Base-by-base conservation (phyloP, 92 coral and sea anemone species). In the Porites lobata region DNA sequence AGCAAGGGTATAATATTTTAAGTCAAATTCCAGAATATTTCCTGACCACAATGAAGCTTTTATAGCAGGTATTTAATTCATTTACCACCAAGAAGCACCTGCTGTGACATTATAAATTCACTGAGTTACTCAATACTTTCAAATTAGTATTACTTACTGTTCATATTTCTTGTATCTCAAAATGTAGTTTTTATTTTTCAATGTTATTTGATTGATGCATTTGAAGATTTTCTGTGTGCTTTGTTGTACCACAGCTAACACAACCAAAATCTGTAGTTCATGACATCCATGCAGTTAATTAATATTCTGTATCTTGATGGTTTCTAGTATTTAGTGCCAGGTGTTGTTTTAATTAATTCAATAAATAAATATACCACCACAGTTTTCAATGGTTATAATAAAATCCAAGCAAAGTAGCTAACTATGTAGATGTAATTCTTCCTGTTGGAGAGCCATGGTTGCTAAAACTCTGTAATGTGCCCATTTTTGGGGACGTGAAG, bases 21-120 rank as follows among this genome's bases (percentile, higher is more conserved):
- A 9, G 12, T 54, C 14, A 54, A 54, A 9, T 54, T 54, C 59
- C 14, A 54, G 14, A 67, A 8, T 21, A 21, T 24, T 21, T 67
- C 51, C 43, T 64, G 43, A 78, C 66, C 80, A 56, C 62, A 76
- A 65, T n/a, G 8, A 12, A 19, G n/a, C 53, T n/a, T 43, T 78
- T 78, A 63, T 63, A 78, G 29, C 85, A 81, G 85, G 85, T 81
- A 47, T 69, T 67, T 32, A 81, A 10, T 67, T 4, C 15, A 74
- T 24, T 57, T 50, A 43, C 72, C 53, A 69, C 76, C 8, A 15
- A 68, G 4, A 12, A 47, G 29, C 74, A 81, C 85, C 85, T 81
- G 85, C 76, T 26, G 2, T 6, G 50, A 26, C 10, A n/a, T 50
- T 79, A 2, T 69, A 17, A 53, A 75, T 29, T 13, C 82, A 80